Evolutionary conservation across 53 echinoderm and acorn worm genomes (phyloP), one percentile per base, ranked within the genome.

Genomic region (Patiria pectinifera): DNA sequence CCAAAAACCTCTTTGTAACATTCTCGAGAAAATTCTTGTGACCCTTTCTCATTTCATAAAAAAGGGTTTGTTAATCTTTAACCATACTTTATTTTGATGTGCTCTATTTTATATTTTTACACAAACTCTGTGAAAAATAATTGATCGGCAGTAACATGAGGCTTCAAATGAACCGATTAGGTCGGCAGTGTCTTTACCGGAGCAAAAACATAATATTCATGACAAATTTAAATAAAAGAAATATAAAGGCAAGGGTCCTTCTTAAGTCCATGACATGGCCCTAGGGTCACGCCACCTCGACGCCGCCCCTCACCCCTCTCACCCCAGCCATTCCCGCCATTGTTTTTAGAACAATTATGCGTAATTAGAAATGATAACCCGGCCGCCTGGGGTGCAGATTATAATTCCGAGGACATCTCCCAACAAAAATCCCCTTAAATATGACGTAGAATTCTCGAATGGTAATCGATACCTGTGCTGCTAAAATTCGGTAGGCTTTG

Each of bases 281-380:
- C 18, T 21, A 48, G 90, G 90, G 81, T 69, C 24, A 81, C 80
- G 90, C 90, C 90, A 81, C 2, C 19, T 14, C 46, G 90, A 47
- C 81, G 90, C 89, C 79, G 61, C 3, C 62, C 43, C 45, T 62
- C 45, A 16, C 89, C 35, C 53, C 77, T 16, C 43, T 35, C 61
- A 61, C 59, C 78, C 3, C 60, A 4, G 45, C 88, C 66, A 63
- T 80, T 62, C 48, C 12, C 46, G 9, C 81, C 80, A 90, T 90
- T 90, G 90, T 90, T 90, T 90, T 90, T 81, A n/a, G 81, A 90
- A 90, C 90, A 90, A 90, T 90, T 90, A 90, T 90, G 77, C 90
- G 77, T 90, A 81, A 90, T 90, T 90, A 90, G 62, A 80, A 90
- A 90, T 80, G 81, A 90, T 90, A 90, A 63, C 81, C 81, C 49